phyloP scores from a whole-genome alignment of 2,797 vertebrate genomes.

The Paguma larvata region DNA sequence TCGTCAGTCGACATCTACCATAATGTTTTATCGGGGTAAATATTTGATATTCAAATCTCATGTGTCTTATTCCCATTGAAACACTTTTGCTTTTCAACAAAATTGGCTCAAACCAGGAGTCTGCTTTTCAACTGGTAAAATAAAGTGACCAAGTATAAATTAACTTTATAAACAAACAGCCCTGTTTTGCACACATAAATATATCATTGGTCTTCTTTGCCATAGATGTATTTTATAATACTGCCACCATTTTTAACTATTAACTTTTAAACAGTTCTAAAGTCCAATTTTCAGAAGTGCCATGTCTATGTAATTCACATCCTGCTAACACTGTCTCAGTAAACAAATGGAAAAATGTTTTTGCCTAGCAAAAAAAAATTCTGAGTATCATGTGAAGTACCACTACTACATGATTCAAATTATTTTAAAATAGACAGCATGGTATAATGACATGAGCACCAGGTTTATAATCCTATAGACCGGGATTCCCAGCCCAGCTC shows the following conservation, averaged over 20 bases:
- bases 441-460: neutral
- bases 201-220: neutral
- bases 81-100: slow-evolving; percentile 5
- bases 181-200: neutral
- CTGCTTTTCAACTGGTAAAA: slow-evolving; percentile 16
- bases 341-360: neutral
- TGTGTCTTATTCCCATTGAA: neutral
- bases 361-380: neutral
- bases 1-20: neutral
- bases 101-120: slow-evolving; percentile 9
- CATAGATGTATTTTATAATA: neutral
- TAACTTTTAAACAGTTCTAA: neutral
- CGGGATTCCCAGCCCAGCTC: neutral
- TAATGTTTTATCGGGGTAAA: neutral
- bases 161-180: neutral
- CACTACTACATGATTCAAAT: neutral
- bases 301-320: neutral
- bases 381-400: neutral
- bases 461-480: neutral
- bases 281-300: neutral
- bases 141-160: neutral
- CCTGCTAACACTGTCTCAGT: neutral
- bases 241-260: neutral
- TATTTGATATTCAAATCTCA: neutral
- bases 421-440: neutral